Conservation (phyloP, 1,140 invertebrate genomes). For the Zaprionus kolodkinae region DNA sequence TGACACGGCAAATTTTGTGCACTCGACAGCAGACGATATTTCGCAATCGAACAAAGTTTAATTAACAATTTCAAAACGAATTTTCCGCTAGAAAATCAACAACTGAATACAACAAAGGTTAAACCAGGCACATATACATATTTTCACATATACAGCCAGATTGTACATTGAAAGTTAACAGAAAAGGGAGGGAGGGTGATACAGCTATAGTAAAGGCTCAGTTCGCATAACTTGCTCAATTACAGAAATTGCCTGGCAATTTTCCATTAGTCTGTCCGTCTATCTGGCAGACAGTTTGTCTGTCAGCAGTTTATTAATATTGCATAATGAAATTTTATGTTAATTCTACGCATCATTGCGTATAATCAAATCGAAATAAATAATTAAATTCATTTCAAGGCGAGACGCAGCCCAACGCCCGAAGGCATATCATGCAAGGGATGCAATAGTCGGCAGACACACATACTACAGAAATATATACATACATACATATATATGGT, state of each 20-base stretch:
- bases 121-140: background rate
- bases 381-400: constrained; percentile 80
- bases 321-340: constrained; percentile 84
- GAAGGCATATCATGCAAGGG: constrained; percentile 40
- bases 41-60: constrained; percentile 61
- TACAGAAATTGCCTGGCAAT: constrained; percentile 74
- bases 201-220: constrained; percentile 34
- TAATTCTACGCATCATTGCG: constrained; percentile 84
- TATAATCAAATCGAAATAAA: constrained; percentile 84
- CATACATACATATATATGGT: constrained; percentile 3
- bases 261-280: constrained; percentile 19
- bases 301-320: constrained; percentile 81
- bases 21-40: constrained; percentile 49
- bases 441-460: constrained; percentile 17
- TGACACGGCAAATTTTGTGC: constrained; percentile 47
- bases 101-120: constrained; percentile 17
- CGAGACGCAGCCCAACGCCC: constrained; percentile 50
- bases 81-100: constrained; percentile 30
- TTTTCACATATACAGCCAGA: background rate
- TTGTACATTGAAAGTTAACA: constrained; percentile 5
- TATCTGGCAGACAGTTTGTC: constrained; percentile 42
- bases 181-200: background rate
- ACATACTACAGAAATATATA: constrained; percentile 6
- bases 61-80: constrained; percentile 65
- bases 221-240: constrained; percentile 68